These are phyloP conservation scores for Scolopax mira DNA, from an alignment of 2,113 vertebrate genomes.

Conservation along the genomic window DNA sequence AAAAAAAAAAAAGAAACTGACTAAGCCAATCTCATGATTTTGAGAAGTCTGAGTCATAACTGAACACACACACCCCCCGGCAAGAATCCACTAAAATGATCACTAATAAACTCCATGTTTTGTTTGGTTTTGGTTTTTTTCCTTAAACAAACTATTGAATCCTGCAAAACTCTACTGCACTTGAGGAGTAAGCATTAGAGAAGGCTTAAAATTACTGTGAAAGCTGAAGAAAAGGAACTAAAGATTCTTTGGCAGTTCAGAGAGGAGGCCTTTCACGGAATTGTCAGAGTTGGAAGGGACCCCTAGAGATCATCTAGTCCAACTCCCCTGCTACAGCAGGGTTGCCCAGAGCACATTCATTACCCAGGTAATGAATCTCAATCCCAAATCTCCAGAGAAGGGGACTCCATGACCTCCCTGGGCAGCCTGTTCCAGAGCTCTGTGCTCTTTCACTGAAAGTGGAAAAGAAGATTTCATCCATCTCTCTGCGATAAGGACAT, in stretches of 20 bases:
- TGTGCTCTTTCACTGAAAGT: not conserved
- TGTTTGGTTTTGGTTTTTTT: not conserved
- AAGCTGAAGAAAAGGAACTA: not conserved
- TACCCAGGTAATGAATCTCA: no score
- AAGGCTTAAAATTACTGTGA: not conserved
- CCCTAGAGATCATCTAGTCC: no score
- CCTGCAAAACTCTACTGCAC: not conserved
- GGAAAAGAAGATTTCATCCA: not conserved
- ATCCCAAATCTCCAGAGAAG: no score
- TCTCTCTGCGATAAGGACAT: accelerated
- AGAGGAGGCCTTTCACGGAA: not conserved
- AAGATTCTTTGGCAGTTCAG: not conserved
- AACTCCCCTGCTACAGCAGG: no score
- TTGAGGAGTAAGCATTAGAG: not conserved
- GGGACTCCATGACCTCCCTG: no score
- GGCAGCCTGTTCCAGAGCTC: no score
- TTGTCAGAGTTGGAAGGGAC: no score
- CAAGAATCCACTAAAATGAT: not conserved
- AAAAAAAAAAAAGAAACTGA: not conserved
- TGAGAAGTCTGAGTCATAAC: not conserved
- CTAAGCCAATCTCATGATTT: not conserved
- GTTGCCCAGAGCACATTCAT: no score
- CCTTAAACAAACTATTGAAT: not conserved
- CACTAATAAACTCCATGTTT: not conserved
- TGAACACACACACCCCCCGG: not conserved